These are phyloP conservation scores for Danio jaintianensis DNA, from an alignment of 2,797 vertebrate genomes.

Conservation along the genomic window DNA sequence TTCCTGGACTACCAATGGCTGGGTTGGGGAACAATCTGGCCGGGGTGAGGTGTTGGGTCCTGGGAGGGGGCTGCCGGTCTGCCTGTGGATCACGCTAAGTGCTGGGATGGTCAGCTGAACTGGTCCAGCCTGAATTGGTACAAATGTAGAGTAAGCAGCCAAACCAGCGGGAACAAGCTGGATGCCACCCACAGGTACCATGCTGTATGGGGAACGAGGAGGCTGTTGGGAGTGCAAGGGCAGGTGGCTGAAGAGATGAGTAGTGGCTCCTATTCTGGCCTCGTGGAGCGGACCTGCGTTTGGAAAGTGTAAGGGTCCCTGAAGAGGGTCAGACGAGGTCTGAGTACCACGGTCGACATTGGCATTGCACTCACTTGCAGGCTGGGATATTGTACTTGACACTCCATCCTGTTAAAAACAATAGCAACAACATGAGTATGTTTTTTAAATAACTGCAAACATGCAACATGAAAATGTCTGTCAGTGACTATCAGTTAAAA, in stretches of 20 bases:
- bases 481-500: slow-evolving; percentile 33
- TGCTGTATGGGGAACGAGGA: slow-evolving; percentile 84
- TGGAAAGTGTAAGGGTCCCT: slow-evolving; percentile 71
- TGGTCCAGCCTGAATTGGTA: slow-evolving; percentile 90
- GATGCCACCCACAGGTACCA: slow-evolving; percentile 92
- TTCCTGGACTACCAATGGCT: slow-evolving; percentile 81
- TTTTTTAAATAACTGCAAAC: background rate
- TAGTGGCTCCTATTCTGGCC: slow-evolving; percentile 74
- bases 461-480: background rate
- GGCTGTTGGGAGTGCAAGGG: slow-evolving; percentile 95
- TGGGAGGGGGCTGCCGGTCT: slow-evolving; percentile 75
- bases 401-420: slow-evolving; percentile 65
- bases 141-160: slow-evolving; percentile 92
- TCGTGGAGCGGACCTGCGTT: slow-evolving; percentile 64
- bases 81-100: slow-evolving; percentile 90
- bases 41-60: slow-evolving; percentile 71
- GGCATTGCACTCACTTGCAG: slow-evolving; percentile 63
- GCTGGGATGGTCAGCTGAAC: slow-evolving; percentile 95
- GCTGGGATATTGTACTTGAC: slow-evolving; percentile 36
- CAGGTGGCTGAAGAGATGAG: slow-evolving; percentile 94
- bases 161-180: slow-evolving; percentile 91
- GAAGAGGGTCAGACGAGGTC: slow-evolving; percentile 70
- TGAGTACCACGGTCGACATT: slow-evolving; percentile 78
- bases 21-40: slow-evolving; percentile 65
- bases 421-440: slow-evolving; percentile 7